These are phyloP conservation scores for Benitochromis conjunctus DNA, from an alignment of 2,113 vertebrate genomes.

Conservation along the genomic window DNA sequence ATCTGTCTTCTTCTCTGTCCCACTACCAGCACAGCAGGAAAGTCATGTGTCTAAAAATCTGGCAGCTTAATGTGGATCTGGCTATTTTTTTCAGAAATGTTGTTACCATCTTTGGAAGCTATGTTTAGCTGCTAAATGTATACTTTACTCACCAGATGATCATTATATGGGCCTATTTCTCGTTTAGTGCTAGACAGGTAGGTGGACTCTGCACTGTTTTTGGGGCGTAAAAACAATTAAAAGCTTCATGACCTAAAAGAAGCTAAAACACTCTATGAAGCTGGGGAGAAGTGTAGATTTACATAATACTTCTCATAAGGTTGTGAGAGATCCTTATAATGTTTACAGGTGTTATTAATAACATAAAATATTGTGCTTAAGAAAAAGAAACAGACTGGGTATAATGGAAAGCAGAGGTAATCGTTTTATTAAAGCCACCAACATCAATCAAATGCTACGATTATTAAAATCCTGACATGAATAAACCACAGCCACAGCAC, in stretches of 20 bases:
- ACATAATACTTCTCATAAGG: neutral
- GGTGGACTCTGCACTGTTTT: neutral
- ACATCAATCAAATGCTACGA: neutral
- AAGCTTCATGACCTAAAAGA: neutral
- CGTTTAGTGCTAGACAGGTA: neutral
- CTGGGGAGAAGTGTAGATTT: neutral
- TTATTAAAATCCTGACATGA: neutral
- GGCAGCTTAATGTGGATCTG: neutral
- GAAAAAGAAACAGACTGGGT: neutral
- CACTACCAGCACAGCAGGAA: neutral
- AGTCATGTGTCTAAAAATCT: neutral
- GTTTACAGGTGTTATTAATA: neutral
- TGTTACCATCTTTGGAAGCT: neutral
- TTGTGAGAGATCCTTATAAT: neutral
- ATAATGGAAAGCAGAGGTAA: neutral
- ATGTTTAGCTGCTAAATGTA: neutral
- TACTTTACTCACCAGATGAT: neutral
- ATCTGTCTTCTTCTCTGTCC: neutral
- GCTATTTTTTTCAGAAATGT: neutral
- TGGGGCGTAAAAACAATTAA: neutral
- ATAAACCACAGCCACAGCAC: neutral
- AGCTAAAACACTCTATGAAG: neutral
- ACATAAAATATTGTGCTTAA: neutral
- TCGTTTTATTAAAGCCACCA: neutral
- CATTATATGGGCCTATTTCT: neutral